These are phyloP conservation scores for Tautogolabrus adspersus DNA, from an alignment of 2,113 vertebrate genomes.

Conservation along the genomic window DNA sequence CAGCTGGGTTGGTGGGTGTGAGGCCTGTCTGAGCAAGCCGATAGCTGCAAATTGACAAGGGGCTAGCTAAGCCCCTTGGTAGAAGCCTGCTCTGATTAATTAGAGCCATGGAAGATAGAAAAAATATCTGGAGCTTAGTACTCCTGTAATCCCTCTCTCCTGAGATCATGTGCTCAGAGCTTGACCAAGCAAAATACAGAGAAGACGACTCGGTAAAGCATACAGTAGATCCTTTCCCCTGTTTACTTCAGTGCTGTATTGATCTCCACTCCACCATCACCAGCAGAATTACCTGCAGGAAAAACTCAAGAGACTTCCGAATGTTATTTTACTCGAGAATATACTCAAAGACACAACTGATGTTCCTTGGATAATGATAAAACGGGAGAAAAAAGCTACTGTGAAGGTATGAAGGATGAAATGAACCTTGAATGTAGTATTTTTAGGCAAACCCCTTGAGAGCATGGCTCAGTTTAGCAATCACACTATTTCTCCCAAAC, in stretches of 20 bases:
- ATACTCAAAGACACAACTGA: constrained; percentile 27
- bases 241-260: constrained; percentile 24
- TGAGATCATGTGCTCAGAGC: constrained; percentile 55
- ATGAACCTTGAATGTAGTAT: constrained; percentile 44
- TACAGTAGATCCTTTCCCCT: constrained; percentile 13
- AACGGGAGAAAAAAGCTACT: constrained; percentile 5
- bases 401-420: constrained; percentile 34
- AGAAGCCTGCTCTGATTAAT: constrained; percentile 75
- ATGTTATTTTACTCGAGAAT: constrained; percentile 20
- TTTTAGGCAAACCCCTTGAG: constrained; percentile 35
- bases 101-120: constrained; percentile 70
- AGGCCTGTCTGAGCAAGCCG: constrained; percentile 54
- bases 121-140: constrained; percentile 65
- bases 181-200: constrained; percentile 60
- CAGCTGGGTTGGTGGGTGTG: constrained; percentile 36
- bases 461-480: constrained; percentile 57
- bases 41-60: constrained; percentile 77
- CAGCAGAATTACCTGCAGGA: constrained; percentile 20
- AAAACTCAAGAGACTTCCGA: background rate
- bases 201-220: constrained; percentile 44
- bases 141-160: constrained; percentile 66
- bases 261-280: constrained; percentile 17
- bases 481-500: constrained; percentile 35
- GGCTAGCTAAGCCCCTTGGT: constrained; percentile 68
- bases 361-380: constrained; percentile 17